phyloP scores from a whole-genome alignment of 2,113 vertebrate species.

The Pluvialis apricaria region DNA sequence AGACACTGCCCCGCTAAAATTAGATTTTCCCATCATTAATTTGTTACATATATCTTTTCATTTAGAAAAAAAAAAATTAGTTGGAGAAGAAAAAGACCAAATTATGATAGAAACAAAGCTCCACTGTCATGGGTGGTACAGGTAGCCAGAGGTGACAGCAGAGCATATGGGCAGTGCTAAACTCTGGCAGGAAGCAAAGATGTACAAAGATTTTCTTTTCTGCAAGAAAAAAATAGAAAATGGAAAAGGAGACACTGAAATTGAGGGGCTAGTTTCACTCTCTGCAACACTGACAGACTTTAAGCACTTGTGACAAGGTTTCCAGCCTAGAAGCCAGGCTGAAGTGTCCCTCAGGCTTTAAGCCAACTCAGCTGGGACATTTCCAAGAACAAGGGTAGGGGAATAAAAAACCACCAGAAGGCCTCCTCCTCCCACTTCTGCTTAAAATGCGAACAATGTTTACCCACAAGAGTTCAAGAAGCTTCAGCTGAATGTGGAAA shows the following conservation, averaged over 20 bases:
- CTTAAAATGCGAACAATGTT: background rate
- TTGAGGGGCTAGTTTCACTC: background rate
- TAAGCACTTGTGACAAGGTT: background rate
- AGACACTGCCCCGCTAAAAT: background rate
- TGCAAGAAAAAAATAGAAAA: background rate
- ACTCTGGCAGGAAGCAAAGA: background rate
- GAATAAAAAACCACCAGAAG: background rate
- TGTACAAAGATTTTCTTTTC: background rate
- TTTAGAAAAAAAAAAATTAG: background rate
- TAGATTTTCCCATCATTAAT: background rate
- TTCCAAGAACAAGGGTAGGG: background rate
- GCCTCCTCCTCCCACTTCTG: background rate
- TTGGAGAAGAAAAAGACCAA: background rate
- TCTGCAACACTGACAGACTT: background rate
- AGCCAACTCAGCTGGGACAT: background rate
- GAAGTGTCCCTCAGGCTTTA: background rate
- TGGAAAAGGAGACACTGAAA: background rate
- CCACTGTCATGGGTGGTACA: background rate
- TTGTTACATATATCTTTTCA: background rate
- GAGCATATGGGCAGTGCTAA: accelerated
- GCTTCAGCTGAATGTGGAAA: background rate
- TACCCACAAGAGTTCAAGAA: background rate
- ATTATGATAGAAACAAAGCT: background rate
- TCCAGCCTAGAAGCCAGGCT: background rate
- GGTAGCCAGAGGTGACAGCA: background rate